A percentile compares a stretch with the other conserved stretches of the same genome.
Evolutionary conservation across 92 coral and sea anemone genomes (phyloP).

Genomic region (Paramuricea clavata): DNA sequence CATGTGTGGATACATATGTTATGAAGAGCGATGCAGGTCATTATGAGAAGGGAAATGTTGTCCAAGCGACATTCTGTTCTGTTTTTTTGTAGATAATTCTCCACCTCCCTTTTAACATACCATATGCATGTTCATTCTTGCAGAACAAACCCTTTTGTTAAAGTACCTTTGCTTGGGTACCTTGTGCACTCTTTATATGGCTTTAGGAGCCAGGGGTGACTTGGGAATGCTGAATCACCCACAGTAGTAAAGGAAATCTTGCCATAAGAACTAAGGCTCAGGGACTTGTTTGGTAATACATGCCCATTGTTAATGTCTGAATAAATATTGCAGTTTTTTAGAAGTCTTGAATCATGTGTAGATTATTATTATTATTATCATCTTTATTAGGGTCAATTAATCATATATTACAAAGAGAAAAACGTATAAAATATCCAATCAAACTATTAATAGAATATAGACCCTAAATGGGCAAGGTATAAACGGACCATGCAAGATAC

Average conservation of each 20-base stretch:
- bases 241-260: neutral
- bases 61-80: slow-evolving; percentile 56
- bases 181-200: neutral
- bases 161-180: slow-evolving; percentile 13
- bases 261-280: no score
- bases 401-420: no score
- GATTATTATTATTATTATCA: no score
- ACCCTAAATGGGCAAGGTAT: no score
- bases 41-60: slow-evolving; percentile 64
- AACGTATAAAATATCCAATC: no score
- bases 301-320: no score
- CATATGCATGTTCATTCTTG: slow-evolving; percentile 70
- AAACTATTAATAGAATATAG: no score
- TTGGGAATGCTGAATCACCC: slow-evolving; percentile 19
- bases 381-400: no score
- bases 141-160: slow-evolving; percentile 22
- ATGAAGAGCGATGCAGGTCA: slow-evolving; percentile 78
- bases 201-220: slow-evolving; percentile 2
- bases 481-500: no score
- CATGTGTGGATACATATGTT: slow-evolving; percentile 61
- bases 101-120: slow-evolving; percentile 67
- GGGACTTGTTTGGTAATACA: no score
- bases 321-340: no score
- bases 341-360: no score
- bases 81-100: slow-evolving; percentile 70